A percentile compares a stretch with the other conserved stretches of the same genome.
Conservation (phyloP, 37 sponge, comb jelly and placozoan genomes). For the Ephydatia muelleri region DNA sequence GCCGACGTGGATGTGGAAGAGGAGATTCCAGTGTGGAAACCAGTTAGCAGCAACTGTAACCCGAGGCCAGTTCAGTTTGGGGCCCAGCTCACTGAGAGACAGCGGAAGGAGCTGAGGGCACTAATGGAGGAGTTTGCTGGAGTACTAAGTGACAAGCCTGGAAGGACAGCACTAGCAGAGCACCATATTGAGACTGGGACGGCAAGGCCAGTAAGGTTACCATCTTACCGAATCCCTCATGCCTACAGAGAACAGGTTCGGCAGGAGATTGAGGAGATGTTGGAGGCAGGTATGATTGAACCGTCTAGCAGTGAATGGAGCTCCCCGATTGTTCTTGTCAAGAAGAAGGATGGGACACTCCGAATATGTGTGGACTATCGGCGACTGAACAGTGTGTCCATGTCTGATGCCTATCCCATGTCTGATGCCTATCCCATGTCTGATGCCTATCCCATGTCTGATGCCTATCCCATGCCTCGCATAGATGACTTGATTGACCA, state of each 20-base stretch:
- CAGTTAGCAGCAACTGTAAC: background rate
- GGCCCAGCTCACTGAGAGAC: background rate
- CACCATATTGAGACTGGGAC: slow-evolving; percentile 14
- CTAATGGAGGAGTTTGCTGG: background rate
- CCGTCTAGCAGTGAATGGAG: slow-evolving; percentile 43
- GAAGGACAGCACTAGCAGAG: slow-evolving; percentile 16
- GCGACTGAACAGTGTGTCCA: slow-evolving; percentile 26
- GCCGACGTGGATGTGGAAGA: background rate
- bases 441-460: slow-evolving; percentile 43
- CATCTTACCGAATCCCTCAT: slow-evolving; percentile 36
- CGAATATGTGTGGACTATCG: slow-evolving; percentile 44
- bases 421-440: slow-evolving; percentile 37
- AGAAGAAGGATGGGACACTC: slow-evolving; percentile 53
- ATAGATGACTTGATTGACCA: slow-evolving; percentile 49
- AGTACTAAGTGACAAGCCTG: slow-evolving; percentile 18
- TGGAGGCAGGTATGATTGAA: slow-evolving; percentile 41
- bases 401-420: slow-evolving; percentile 37
- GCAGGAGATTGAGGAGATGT: slow-evolving; percentile 43
- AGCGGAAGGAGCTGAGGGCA: slow-evolving; percentile 1
- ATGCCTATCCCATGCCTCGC: slow-evolving; percentile 60
- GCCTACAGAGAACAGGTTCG: slow-evolving; percentile 27
- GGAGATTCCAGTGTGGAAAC: slow-evolving; percentile 15
- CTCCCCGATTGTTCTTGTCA: slow-evolving; percentile 55
- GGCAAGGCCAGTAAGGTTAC: slow-evolving; percentile 27
- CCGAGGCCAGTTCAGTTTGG: background rate